A percentile compares a stretch with the other conserved stretches of the same genome.
Evolutionary conservation across 2,113 vertebrate genomes (phyloP).

Genomic region (Spea multiplicata): DNA sequence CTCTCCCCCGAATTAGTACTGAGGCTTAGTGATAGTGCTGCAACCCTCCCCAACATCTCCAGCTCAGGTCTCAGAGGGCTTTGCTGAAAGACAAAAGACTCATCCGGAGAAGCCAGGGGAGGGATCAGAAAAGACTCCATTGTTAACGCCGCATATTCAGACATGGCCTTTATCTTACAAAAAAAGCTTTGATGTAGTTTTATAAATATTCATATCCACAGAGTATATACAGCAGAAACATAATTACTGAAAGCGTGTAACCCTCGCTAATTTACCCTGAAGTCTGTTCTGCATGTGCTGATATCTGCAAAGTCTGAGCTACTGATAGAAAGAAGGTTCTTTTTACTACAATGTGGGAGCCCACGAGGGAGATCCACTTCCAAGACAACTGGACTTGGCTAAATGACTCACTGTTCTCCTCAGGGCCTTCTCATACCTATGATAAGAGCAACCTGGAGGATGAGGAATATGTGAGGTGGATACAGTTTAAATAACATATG

Average conservation of each 20-base stretch:
- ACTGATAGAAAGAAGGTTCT: conserved; percentile 18
- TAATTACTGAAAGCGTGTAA: conserved; percentile 40
- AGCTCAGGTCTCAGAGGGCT: conserved; percentile 27
- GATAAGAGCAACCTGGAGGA: background rate
- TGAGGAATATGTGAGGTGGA: background rate
- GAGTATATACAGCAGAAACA: conserved; percentile 46
- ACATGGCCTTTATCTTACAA: conserved; percentile 43
- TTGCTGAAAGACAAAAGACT: conserved; percentile 40
- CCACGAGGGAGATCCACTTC: background rate
- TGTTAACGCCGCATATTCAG: conserved; percentile 41
- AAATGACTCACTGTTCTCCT: background rate
- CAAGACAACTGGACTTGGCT: background rate
- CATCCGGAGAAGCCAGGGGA: conserved; percentile 40
- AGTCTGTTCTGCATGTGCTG: conserved; percentile 41
- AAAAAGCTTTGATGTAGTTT: conserved; percentile 43
- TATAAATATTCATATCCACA: conserved; percentile 47
- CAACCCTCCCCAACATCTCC: conserved; percentile 34
- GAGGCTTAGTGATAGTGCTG: conserved; percentile 23
- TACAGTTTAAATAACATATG: background rate
- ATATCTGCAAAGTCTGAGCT: conserved; percentile 39
- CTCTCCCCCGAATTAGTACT: conserved; percentile 6
- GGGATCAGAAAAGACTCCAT: conserved; percentile 38
- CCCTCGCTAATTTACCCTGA: conserved; percentile 43
- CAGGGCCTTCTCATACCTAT: background rate
- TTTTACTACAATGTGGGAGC: background rate